Evolutionary conservation across 2,113 vertebrate genomes (phyloP).

Genomic region (Crotophaga sulcirostris): DNA sequence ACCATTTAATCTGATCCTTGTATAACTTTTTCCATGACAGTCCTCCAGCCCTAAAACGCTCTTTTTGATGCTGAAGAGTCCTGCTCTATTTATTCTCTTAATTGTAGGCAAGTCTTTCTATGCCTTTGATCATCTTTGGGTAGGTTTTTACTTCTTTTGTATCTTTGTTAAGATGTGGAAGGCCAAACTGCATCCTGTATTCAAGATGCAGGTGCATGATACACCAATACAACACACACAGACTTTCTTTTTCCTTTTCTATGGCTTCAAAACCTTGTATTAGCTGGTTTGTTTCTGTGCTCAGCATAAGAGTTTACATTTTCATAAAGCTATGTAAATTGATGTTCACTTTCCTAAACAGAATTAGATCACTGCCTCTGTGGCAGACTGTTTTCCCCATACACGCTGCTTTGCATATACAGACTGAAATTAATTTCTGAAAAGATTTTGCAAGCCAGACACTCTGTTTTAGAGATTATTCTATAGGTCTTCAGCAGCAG

Average conservation of each 20-base stretch:
- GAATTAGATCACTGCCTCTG: background rate
- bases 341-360: background rate
- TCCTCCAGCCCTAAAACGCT: background rate
- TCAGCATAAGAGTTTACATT: background rate
- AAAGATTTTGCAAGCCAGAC: background rate
- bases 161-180: background rate
- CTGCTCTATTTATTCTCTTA: background rate
- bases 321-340: conserved; percentile 1
- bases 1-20: background rate
- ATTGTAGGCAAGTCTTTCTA: background rate
- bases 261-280: background rate
- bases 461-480: background rate
- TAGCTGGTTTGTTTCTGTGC: background rate
- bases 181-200: background rate
- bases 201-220: background rate
- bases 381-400: background rate
- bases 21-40: too few species aligned
- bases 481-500: background rate
- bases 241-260: background rate
- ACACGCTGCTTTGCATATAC: background rate
- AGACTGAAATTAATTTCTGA: background rate
- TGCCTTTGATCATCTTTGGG: background rate
- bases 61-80: background rate
- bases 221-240: background rate
- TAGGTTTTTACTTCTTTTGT: background rate